Evolutionary conservation across 2,113 vertebrate species (phyloP).

Genomic region (Condylura cristata): DNA sequence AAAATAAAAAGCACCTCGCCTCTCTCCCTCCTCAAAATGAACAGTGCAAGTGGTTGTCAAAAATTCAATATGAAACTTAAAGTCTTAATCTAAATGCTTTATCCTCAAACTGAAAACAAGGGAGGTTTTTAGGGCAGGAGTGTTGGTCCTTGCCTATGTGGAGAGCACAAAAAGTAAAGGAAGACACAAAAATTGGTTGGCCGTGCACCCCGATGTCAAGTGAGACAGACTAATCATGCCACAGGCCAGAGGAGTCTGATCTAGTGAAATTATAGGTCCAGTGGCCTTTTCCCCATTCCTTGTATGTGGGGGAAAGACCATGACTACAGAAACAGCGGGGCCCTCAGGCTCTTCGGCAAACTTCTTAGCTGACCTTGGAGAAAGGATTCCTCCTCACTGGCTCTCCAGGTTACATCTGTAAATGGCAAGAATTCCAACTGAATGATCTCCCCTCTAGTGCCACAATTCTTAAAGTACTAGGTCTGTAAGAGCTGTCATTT

Average conservation of each 20-base stretch:
- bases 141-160: background rate
- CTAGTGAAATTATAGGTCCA: background rate
- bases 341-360: background rate
- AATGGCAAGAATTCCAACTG: background rate
- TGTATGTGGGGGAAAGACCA: background rate
- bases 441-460: background rate
- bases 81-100: slow-evolving; percentile 10
- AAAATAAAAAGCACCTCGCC: background rate
- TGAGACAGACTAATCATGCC: background rate
- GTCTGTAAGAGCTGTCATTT: background rate
- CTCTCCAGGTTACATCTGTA: background rate
- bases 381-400: background rate
- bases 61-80: slow-evolving; percentile 28
- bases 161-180: background rate
- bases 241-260: background rate
- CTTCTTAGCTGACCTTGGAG: background rate
- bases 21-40: background rate
- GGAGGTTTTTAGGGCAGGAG: background rate
- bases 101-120: background rate
- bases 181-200: background rate
- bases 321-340: background rate
- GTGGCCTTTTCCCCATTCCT: slow-evolving; percentile 4
- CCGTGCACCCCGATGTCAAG: background rate
- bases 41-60: background rate
- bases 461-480: background rate